These are phyloP conservation scores for Eospalax fontanierii DNA, from an alignment of 2,797 vertebrate genomes.

Conservation along the genomic window DNA sequence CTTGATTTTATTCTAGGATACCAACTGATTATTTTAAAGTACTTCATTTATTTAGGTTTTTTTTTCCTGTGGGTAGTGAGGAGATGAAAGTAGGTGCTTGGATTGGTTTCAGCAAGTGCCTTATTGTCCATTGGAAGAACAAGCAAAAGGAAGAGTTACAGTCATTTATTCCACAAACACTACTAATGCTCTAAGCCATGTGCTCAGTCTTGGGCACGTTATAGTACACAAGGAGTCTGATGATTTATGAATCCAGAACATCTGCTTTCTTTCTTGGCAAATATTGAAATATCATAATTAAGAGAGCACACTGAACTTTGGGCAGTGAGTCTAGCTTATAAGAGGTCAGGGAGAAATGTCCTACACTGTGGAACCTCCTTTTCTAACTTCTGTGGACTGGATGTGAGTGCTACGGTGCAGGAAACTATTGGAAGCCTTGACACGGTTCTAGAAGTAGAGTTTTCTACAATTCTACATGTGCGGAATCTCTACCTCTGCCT, in stretches of 20 bases:
- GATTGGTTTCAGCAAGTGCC: slow-evolving; percentile 29
- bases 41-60: slow-evolving; percentile 27
- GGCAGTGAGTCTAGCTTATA: neutral
- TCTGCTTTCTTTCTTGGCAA: neutral
- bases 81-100: neutral
- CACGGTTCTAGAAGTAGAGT: neutral
- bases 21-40: slow-evolving; percentile 33
- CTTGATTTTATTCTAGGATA: slow-evolving; percentile 43
- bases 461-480: neutral
- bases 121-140: slow-evolving; percentile 45
- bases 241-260: neutral
- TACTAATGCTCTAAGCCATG: slow-evolving; percentile 52
- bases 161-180: slow-evolving; percentile 46
- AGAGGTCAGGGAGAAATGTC: neutral
- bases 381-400: slow-evolving; percentile 19
- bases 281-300: slow-evolving; percentile 10
- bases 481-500: neutral
- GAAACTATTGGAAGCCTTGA: neutral
- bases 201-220: slow-evolving; percentile 3
- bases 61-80: slow-evolving; percentile 44
- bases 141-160: neutral
- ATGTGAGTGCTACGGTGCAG: neutral
- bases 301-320: neutral
- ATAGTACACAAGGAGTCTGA: slow-evolving; percentile 16
- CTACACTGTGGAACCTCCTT: neutral